Percentiles rank a stretch among this genome's conserved stretches.
Conservation (phyloP, 2,113 vertebrate species). For the Neolamprologus hecqui region DNA sequence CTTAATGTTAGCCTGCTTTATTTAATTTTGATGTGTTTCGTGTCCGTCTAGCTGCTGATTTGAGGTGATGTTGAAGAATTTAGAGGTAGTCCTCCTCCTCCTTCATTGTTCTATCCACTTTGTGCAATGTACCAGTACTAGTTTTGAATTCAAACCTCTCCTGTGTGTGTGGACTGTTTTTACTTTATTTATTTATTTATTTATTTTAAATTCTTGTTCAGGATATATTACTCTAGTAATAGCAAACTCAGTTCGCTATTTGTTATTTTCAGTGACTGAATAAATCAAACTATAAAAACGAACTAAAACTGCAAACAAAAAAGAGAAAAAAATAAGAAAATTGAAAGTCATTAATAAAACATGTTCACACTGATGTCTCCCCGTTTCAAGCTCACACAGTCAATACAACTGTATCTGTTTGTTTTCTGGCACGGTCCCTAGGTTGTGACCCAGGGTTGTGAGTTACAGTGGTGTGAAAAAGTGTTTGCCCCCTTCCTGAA, state of each 20-base stretch:
- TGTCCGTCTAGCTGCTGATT: background rate
- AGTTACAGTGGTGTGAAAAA: background rate
- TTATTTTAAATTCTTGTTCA: background rate
- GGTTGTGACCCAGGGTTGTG: background rate
- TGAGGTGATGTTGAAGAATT: background rate
- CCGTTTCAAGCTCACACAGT: background rate
- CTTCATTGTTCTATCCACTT: background rate
- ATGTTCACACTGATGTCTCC: background rate
- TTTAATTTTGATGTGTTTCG: background rate
- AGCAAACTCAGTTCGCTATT: background rate
- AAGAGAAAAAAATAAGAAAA: background rate
- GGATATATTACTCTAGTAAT: background rate
- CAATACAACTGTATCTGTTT: background rate
- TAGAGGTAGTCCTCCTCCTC: background rate
- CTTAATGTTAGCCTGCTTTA: background rate
- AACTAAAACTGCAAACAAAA: background rate
- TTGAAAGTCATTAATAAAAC: background rate
- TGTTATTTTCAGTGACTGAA: background rate
- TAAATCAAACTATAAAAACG: rapidly evolving
- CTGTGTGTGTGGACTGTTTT: background rate
- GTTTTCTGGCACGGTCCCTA: background rate
- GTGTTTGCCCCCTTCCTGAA: background rate
- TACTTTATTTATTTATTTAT: background rate
- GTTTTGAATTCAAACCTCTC: background rate
- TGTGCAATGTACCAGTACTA: background rate